These are phyloP conservation scores for Gymnobelideus leadbeateri DNA, from an alignment of 2,113 vertebrate genomes.

Conservation along the genomic window DNA sequence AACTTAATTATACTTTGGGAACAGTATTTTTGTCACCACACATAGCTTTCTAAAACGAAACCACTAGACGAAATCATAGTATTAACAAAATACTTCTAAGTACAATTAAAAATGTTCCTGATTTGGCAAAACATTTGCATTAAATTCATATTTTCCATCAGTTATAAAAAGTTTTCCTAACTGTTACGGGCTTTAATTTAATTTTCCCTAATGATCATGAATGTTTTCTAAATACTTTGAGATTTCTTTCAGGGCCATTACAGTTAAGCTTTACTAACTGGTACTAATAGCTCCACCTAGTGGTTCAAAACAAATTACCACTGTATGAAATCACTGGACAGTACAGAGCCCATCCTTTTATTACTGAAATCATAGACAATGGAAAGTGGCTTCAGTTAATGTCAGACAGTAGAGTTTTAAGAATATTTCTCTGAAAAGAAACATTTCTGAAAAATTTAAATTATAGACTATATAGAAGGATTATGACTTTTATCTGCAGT, in stretches of 20 bases:
- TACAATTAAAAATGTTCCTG: slow-evolving; percentile 22
- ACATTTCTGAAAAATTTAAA: slow-evolving; percentile 27
- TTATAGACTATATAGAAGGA: slow-evolving; percentile 43
- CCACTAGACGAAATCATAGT: not conserved
- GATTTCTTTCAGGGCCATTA: not conserved
- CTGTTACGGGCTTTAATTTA: slow-evolving; percentile 37
- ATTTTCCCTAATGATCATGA: slow-evolving; percentile 49
- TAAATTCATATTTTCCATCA: slow-evolving; percentile 28
- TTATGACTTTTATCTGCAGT: slow-evolving; percentile 41
- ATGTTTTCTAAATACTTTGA: not conserved
- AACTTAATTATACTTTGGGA: slow-evolving; percentile 44
- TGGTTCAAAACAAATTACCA: slow-evolving; percentile 67
- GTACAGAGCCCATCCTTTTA: not conserved
- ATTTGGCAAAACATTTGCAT: slow-evolving; percentile 27
- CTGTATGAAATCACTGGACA: not conserved
- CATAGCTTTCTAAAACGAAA: slow-evolving; percentile 32
- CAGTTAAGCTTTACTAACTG: slow-evolving; percentile 29
- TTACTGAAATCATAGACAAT: slow-evolving; percentile 45
- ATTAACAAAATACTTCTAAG: slow-evolving; percentile 21
- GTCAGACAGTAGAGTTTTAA: not conserved
- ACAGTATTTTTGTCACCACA: not conserved
- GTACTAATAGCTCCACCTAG: slow-evolving; percentile 74
- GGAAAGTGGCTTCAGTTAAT: slow-evolving; percentile 37
- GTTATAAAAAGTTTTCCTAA: not conserved
- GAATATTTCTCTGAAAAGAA: not conserved